Evolutionary conservation across 2,113 vertebrate genomes (phyloP).

Genomic region (Leptocoma aspasia): DNA sequence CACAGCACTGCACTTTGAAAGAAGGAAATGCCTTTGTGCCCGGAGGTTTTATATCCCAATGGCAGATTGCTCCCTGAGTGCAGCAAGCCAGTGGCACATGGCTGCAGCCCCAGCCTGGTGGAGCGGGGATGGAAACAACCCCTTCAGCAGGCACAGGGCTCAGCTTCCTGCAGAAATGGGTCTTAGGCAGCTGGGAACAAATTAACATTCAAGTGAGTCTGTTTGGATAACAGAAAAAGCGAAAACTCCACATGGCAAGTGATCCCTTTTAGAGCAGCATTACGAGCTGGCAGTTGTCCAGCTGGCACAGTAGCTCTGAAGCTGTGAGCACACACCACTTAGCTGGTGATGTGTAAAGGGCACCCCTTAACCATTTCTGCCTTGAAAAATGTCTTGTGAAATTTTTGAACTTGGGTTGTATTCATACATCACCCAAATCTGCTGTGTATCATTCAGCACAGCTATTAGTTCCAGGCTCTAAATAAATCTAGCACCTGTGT

Average conservation of each 20-base stretch:
- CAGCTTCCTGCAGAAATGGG: neutral
- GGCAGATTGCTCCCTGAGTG: neutral
- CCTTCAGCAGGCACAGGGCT: neutral
- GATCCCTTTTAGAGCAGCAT: neutral
- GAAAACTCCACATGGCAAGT: neutral
- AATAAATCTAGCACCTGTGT: neutral
- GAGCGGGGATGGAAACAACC: neutral
- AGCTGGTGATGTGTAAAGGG: constrained; percentile 34
- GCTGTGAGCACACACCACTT: constrained; percentile 12
- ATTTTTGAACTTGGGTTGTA: neutral
- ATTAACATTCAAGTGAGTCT: constrained; percentile 27
- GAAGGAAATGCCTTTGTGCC: neutral
- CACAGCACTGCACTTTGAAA: neutral
- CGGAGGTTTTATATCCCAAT: rapidly evolving
- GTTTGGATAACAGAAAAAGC: constrained; percentile 27
- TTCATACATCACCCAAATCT: neutral
- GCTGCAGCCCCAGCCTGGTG: rapidly evolving
- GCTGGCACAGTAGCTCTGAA: constrained; percentile 14
- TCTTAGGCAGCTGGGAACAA: neutral
- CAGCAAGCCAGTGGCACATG: rapidly evolving
- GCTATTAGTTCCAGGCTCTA: neutral
- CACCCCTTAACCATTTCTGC: constrained; percentile 1
- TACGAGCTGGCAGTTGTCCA: constrained; percentile 19
- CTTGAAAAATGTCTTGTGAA: neutral
- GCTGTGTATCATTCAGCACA: neutral